A percentile compares a stretch with the other conserved stretches of the same genome.
phyloP scores from a whole-genome alignment of 2,113 vertebrate genomes.

The Crypturellus undulatus region DNA sequence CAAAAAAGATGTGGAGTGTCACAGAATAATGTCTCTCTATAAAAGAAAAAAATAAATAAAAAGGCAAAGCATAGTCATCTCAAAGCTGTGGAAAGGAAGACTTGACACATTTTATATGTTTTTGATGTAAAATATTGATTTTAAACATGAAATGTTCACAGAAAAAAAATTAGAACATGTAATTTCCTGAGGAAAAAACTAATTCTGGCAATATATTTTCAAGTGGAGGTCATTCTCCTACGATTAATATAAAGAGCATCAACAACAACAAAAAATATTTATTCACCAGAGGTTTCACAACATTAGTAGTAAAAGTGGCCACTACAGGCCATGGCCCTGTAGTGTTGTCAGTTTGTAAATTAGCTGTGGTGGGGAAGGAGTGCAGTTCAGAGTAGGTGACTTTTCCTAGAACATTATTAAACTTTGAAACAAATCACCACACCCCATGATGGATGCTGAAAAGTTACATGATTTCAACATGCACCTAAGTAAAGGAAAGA shows the following conservation, averaged over 20 bases:
- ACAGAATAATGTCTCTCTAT: not conserved
- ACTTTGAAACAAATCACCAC: not conserved
- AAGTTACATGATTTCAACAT: not conserved
- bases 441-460: not conserved
- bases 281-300: not conserved
- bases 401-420: not conserved
- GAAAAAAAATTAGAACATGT: not conserved
- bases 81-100: not conserved
- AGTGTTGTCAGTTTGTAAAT: not conserved
- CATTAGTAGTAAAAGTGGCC: not conserved
- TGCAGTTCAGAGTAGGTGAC: not conserved
- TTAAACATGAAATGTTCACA: not conserved
- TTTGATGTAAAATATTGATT: not conserved
- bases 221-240: not conserved
- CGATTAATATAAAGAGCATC: not conserved
- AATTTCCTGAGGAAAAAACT: not conserved
- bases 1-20: not conserved
- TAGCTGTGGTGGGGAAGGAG: not conserved
- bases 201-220: not conserved
- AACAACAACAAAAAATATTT: not conserved
- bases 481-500: not conserved
- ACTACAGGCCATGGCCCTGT: not conserved
- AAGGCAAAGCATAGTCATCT: rapidly evolving
- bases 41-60: not conserved
- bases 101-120: not conserved